These are phyloP conservation scores for Bryconaethiops microstoma DNA, from an alignment of 2,797 vertebrate genomes.

Conservation along the genomic window DNA sequence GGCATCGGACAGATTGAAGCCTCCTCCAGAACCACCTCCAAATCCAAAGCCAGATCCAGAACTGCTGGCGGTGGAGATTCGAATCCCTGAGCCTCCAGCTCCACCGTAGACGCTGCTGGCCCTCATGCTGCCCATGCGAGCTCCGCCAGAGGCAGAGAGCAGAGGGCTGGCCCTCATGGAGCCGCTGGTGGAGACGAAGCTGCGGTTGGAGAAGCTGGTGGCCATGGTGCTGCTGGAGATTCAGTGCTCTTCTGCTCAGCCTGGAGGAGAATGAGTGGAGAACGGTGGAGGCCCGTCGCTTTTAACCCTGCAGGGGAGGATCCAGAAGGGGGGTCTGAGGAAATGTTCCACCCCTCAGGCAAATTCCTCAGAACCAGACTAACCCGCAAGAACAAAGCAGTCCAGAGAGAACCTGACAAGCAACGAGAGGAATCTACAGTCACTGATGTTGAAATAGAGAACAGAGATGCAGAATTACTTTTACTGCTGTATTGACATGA, in stretches of 20 bases:
- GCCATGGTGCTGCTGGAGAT: slow-evolving; percentile 25
- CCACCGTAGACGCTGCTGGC: slow-evolving; percentile 72
- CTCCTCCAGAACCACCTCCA: not conserved
- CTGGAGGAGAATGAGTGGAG: slow-evolving; percentile 45
- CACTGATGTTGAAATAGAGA: not conserved
- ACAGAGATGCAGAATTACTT: not conserved
- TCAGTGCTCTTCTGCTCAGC: slow-evolving; percentile 55
- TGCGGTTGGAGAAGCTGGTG: not conserved
- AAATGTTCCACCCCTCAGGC: slow-evolving; percentile 27
- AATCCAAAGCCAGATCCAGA: slow-evolving; percentile 37
- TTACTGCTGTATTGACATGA: not conserved
- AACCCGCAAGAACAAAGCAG: slow-evolving; percentile 35
- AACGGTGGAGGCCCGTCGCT: not conserved
- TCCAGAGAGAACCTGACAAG: not conserved
- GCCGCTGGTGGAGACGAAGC: not conserved
- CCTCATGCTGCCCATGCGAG: slow-evolving; percentile 27
- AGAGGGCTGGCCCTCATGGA: slow-evolving; percentile 12
- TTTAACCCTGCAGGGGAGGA: slow-evolving; percentile 17
- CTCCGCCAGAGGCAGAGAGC: slow-evolving; percentile 12
- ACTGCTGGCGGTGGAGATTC: slow-evolving; percentile 67
- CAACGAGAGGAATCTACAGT: not conserved
- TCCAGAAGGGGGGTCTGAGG: not conserved
- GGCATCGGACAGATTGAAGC: slow-evolving; percentile 42
- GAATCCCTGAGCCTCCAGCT: slow-evolving; percentile 52
- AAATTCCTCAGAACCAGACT: slow-evolving; percentile 34